Evolutionary conservation across 2,797 vertebrate species (phyloP), one percentile per base, ranked within the genome.

Genomic region (Parotocinclus haroldoi): DNA sequence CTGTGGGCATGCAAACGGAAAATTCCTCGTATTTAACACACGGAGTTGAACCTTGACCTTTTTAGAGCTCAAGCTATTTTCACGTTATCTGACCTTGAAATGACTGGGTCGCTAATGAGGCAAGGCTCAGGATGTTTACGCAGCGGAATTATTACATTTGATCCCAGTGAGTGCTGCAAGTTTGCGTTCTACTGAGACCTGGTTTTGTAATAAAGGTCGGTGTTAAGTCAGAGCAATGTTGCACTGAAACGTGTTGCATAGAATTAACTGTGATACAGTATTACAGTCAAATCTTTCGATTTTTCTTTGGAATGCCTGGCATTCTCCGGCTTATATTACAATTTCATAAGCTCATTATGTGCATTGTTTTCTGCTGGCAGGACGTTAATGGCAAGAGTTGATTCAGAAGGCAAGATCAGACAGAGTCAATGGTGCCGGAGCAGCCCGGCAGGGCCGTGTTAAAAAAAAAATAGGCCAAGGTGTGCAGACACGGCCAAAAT

Each of bases 351-450:
- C 11, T 17, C 12, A 52, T 59, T 16, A 14, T 45, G 5, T 16
- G 54, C 10, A 38, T 17, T 46, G 57, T 64, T 56, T 46, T 37
- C 36, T 48, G 27, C n/a, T 51, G 68, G 63, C 53, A 44, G 58
- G 51, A 58, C 13, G 14, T 42, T 63, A 52, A 63, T 67, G 53
- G 63, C 63, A 72, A 44, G 61, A 74, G 49, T 19, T 49, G 50
- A 58, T 3, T 52, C 39, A 46, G 62, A 56, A 64, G 51, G 45
- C 63, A 71, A 59, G 63, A 73, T 56, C 45, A 16, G 59, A 56
- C 44, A n/a, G n/a, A n/a, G n/a, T n/a, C n/a, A 59, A 18, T 52
- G 52, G 19, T 50, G 36, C 40, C 57, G 40, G 12, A 18, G 19
- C 68, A 55, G 68, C 60, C 73, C 54, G 44, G 48, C 12, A 49